phyloP scores from a whole-genome alignment of 2,113 vertebrate species.

The Hyaena hyaena region DNA sequence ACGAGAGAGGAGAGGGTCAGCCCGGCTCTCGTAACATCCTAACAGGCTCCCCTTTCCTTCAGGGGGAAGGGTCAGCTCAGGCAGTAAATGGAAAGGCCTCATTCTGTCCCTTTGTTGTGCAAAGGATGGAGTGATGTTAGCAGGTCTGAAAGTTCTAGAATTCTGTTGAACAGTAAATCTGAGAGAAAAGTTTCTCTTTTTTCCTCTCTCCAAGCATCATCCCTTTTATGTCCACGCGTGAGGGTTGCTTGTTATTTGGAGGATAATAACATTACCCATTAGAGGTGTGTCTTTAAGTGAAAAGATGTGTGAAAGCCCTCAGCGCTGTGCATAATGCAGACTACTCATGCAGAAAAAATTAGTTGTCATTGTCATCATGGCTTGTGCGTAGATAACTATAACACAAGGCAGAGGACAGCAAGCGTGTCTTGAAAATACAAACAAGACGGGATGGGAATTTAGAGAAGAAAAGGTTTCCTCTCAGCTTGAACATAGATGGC shows the following conservation, averaged over 20 bases:
- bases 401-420: no score
- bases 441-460: not conserved
- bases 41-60: not conserved
- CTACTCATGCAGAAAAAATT: rapidly evolving
- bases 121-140: not conserved
- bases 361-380: not conserved
- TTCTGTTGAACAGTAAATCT: not conserved
- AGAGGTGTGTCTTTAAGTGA: not conserved
- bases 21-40: rapidly evolving
- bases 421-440: not conserved
- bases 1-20: not conserved
- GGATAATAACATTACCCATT: not conserved
- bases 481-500: not conserved
- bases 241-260: not conserved
- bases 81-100: not conserved
- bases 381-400: rapidly evolving
- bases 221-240: not conserved
- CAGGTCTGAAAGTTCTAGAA: not conserved
- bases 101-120: not conserved
- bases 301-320: not conserved
- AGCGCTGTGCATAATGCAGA: no score
- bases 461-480: not conserved
- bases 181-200: not conserved
- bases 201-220: not conserved
- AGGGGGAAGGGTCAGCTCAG: not conserved